Evolutionary conservation across 2,113 vertebrate genomes (phyloP).

Genomic region (Galeopterus variegatus): DNA sequence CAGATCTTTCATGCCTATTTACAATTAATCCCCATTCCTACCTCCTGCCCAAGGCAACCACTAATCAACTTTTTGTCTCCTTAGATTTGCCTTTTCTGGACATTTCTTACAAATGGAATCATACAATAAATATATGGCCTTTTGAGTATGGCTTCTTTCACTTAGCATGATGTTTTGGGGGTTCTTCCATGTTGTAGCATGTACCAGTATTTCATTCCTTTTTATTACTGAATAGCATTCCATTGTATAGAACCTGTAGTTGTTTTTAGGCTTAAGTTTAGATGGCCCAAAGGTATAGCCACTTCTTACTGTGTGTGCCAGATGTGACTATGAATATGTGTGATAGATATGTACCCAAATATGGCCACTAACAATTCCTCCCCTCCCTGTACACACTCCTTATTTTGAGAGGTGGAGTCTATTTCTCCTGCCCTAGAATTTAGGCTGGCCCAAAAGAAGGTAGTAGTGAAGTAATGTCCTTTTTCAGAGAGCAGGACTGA

Average conservation of each 20-base stretch:
- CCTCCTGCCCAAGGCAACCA: neutral
- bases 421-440: neutral
- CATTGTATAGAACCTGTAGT: neutral
- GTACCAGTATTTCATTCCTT: neutral
- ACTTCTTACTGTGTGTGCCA: neutral
- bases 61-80: neutral
- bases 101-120: neutral
- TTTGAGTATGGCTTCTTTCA: slow-evolving; percentile 41
- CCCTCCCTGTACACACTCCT: neutral
- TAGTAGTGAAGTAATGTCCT: too few species aligned
- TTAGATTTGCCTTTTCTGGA: neutral
- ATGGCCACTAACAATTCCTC: neutral
- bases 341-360: neutral
- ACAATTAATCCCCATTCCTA: neutral
- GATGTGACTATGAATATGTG: neutral
- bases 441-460: neutral
- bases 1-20: neutral
- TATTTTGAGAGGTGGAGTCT: neutral
- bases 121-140: neutral
- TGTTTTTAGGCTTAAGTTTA: neutral
- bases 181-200: neutral
- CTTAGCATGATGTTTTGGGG: neutral
- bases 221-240: neutral
- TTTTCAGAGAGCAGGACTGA: too few species aligned
- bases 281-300: neutral